These are phyloP conservation scores for Tympanuchus pallidicinctus DNA, from an alignment of 2,113 vertebrate species.

Conservation along the genomic window DNA sequence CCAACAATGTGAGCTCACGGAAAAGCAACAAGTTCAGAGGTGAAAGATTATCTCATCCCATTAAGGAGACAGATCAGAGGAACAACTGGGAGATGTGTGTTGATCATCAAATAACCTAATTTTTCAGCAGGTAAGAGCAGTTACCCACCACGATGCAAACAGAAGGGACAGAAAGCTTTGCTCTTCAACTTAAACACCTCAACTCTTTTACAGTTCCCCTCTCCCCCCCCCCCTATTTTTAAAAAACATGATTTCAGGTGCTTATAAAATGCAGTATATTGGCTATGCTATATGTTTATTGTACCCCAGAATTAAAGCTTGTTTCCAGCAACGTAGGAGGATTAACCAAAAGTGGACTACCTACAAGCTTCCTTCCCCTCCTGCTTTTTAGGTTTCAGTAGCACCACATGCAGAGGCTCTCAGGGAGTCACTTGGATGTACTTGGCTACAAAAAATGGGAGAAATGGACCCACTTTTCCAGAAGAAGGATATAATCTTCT, in stretches of 20 bases:
- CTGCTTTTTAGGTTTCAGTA: background rate
- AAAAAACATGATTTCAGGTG: background rate
- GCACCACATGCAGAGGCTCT: background rate
- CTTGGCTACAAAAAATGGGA: background rate
- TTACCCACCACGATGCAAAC: background rate
- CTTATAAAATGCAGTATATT: background rate
- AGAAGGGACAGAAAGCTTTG: background rate
- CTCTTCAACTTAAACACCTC: background rate
- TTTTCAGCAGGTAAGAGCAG: background rate
- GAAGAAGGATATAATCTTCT: background rate
- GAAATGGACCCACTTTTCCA: background rate
- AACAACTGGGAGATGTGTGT: background rate
- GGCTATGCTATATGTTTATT: background rate
- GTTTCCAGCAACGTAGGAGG: background rate
- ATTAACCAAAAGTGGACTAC: background rate
- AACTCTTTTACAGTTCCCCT: background rate
- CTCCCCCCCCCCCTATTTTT: background rate
- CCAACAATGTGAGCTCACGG: fast-evolving
- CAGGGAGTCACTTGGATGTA: background rate
- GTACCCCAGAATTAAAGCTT: background rate
- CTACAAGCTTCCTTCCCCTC: background rate
- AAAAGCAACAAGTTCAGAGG: background rate
- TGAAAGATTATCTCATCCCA: background rate
- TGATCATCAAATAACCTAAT: background rate
- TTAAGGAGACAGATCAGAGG: background rate